Percentiles rank a stretch among this genome's conserved stretches.
Evolutionary conservation across 2,113 vertebrate species (phyloP).

Genomic region (Varanus salvator): DNA sequence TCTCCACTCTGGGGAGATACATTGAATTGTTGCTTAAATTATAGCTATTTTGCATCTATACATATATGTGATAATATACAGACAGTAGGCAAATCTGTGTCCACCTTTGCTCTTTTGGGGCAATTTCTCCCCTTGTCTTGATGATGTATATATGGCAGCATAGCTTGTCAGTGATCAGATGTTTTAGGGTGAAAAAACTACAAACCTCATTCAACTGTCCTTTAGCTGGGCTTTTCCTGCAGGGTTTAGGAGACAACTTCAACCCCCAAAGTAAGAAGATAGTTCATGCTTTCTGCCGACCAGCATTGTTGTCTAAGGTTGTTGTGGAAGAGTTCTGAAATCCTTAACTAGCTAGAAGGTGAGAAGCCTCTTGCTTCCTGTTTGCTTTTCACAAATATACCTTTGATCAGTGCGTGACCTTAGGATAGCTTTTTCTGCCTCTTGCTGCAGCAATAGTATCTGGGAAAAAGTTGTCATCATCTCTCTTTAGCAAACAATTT

Average conservation of each 20-base stretch:
- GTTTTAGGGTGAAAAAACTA: too few relatives aligned
- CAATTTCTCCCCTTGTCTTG: too few relatives aligned
- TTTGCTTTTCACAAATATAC: not conserved
- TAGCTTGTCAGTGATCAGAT: too few relatives aligned
- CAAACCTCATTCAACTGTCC: not conserved
- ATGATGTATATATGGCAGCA: too few relatives aligned
- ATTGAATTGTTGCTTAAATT: too few relatives aligned
- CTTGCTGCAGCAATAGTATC: not conserved
- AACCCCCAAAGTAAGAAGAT: not conserved
- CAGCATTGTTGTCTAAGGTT: not conserved
- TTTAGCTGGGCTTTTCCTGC: not conserved
- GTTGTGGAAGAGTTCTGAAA: not conserved
- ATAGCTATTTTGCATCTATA: too few relatives aligned
- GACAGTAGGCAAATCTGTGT: too few relatives aligned
- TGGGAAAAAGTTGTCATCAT: not conserved
- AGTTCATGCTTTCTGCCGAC: not conserved
- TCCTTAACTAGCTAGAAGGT: not conserved
- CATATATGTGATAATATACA: too few relatives aligned
- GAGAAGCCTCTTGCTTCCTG: not conserved
- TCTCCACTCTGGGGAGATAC: too few relatives aligned
- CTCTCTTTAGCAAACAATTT: constrained; percentile 22
- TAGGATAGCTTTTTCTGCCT: too few relatives aligned
- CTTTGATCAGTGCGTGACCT: constrained; percentile 4
- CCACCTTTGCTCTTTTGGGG: too few relatives aligned
- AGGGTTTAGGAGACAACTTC: not conserved